Percentiles rank a stretch among this genome's conserved stretches.
phyloP scores from a whole-genome alignment of 2,888 invertebrate genomes.

The Schizaphis graminum region DNA sequence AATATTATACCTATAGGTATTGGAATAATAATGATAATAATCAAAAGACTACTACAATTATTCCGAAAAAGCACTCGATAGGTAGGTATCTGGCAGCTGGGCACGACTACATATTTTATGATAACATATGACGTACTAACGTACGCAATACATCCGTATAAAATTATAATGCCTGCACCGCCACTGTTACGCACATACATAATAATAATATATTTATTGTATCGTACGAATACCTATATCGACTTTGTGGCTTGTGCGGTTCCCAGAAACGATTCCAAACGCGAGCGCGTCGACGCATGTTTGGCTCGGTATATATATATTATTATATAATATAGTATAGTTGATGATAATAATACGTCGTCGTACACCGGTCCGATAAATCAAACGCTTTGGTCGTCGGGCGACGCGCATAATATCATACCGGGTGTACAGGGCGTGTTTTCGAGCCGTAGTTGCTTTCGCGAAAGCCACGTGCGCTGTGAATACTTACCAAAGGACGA shows the following conservation, averaged over 20 bases:
- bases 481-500: background rate
- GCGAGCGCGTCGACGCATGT: background rate
- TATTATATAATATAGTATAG: background rate
- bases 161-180: background rate
- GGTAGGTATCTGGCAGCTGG: background rate
- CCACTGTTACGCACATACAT: background rate
- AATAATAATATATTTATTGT: slow-evolving; percentile 1
- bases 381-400: slow-evolving; percentile 10
- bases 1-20: no score
- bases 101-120: background rate
- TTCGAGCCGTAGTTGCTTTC: background rate
- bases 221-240: background rate
- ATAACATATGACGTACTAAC: background rate
- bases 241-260: slow-evolving; percentile 25
- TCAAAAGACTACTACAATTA: background rate
- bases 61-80: background rate
- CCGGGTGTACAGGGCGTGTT: slow-evolving; percentile 11
- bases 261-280: slow-evolving; percentile 55
- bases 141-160: background rate
- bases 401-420: background rate
- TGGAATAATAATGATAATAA: background rate
- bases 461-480: background rate
- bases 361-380: slow-evolving; percentile 46
- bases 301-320: background rate
- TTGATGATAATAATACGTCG: slow-evolving; percentile 1